phyloP scores from a whole-genome alignment of 2,797 vertebrate genomes.

The Melanogrammus aeglefinus region DNA sequence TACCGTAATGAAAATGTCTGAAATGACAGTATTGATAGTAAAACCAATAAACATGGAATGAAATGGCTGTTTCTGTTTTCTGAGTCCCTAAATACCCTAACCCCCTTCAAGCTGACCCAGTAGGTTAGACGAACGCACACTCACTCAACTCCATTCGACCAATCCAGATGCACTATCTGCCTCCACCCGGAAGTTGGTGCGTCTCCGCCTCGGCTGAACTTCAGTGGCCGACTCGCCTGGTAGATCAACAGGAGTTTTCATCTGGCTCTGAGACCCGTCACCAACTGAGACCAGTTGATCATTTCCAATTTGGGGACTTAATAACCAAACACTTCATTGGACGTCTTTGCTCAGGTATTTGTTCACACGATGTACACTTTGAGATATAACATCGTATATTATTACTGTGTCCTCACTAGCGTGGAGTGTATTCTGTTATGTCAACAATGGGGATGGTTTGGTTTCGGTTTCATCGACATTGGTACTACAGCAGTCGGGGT shows the following conservation, averaged over 20 bases:
- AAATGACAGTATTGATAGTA: conserved; percentile 60
- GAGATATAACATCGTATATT: background rate
- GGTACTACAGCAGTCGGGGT: too few species aligned
- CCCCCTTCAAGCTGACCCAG: conserved; percentile 3
- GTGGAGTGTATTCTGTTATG: background rate
- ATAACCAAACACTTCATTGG: background rate
- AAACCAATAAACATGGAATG: conserved; percentile 61
- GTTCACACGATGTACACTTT: background rate
- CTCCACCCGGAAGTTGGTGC: background rate
- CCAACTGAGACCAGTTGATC: background rate
- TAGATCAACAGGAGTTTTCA: background rate
- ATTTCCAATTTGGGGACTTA: background rate
- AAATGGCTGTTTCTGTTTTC: conserved; percentile 13
- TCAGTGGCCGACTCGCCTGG: background rate
- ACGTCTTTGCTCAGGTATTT: conserved; percentile 1
- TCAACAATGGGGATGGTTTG: background rate
- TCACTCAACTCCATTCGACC: background rate
- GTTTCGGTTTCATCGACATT: too few species aligned
- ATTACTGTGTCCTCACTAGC: too few species aligned
- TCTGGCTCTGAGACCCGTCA: background rate
- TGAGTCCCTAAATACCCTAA: background rate
- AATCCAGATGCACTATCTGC: background rate
- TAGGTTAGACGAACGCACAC: conserved; percentile 13
- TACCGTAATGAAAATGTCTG: conserved; percentile 53
- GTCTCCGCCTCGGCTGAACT: background rate